These are phyloP conservation scores for Carterocephalus palaemon DNA, from an alignment of 2,888 invertebrate species.

Conservation along the genomic window DNA sequence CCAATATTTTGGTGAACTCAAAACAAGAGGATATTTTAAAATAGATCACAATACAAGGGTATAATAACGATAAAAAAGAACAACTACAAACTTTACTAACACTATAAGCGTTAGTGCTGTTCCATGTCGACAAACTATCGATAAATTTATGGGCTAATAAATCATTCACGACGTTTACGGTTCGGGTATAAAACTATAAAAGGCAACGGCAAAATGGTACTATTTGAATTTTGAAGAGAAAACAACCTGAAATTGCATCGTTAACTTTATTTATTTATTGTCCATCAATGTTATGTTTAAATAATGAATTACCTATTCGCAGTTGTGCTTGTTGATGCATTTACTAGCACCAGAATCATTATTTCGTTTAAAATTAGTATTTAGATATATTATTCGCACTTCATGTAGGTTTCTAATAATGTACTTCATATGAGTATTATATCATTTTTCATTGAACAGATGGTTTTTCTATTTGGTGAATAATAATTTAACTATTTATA, in stretches of 20 bases:
- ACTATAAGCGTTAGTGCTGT: slow-evolving; percentile 33
- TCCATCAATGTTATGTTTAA: neutral
- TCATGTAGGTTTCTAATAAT: too few species aligned
- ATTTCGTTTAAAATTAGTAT: too few species aligned
- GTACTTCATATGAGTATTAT: too few species aligned
- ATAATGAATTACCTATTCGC: too few species aligned
- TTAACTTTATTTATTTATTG: slow-evolving; percentile 19
- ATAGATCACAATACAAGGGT: neutral
- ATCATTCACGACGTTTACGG: slow-evolving; percentile 37
- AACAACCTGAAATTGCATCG: slow-evolving; percentile 9
- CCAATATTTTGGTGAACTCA: too few species aligned
- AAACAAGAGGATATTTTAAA: too few species aligned
- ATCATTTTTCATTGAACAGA: too few species aligned
- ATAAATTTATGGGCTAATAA: slow-evolving; percentile 39
- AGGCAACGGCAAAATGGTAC: slow-evolving; percentile 1
- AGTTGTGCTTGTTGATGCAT: neutral
- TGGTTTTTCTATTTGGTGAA: too few species aligned
- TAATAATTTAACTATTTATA: too few species aligned
- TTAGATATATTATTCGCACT: too few species aligned
- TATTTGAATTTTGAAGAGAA: slow-evolving; percentile 8
- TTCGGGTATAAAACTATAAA: slow-evolving; percentile 2
- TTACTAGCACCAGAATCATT: too few species aligned
- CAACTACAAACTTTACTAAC: neutral
- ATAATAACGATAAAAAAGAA: neutral
- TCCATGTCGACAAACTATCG: slow-evolving; percentile 41